These are phyloP conservation scores for Conchocele bisecta DNA, from an alignment of 2,888 invertebrate species.

Conservation along the genomic window DNA sequence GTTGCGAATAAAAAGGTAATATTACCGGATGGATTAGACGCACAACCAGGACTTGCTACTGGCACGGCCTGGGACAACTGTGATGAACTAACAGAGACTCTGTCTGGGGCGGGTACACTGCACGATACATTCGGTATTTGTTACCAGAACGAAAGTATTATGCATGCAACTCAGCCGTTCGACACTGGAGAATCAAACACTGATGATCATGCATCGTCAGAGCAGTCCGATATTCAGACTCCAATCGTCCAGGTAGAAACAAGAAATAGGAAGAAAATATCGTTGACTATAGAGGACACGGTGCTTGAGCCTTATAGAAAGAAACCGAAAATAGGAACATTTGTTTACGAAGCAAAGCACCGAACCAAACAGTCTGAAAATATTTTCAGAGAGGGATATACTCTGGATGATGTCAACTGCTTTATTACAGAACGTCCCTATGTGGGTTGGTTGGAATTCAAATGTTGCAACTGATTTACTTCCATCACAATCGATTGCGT, in stretches of 20 bases:
- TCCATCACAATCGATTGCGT: constrained; percentile 34
- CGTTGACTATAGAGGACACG: neutral
- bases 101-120: constrained; percentile 45
- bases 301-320: constrained; percentile 36
- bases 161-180: neutral
- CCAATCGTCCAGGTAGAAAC: neutral
- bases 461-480: constrained; percentile 29
- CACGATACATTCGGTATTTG: constrained; percentile 54
- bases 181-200: no score
- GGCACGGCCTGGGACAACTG: constrained; percentile 50
- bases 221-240: no score
- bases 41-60: constrained; percentile 20
- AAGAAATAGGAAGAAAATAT: neutral
- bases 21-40: constrained; percentile 35
- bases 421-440: constrained; percentile 11
- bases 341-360: constrained; percentile 6
- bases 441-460: constrained; percentile 54
- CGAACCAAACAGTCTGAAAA: no score
- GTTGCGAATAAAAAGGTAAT: constrained; percentile 3
- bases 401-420: constrained; percentile 4
- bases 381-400: neutral
- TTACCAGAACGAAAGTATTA: constrained; percentile 29
- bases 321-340: constrained; percentile 26
- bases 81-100: constrained; percentile 49
- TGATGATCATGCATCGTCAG: no score